Conservation (phyloP, 1,140 invertebrate genomes). For the Vanessa tameamea region DNA sequence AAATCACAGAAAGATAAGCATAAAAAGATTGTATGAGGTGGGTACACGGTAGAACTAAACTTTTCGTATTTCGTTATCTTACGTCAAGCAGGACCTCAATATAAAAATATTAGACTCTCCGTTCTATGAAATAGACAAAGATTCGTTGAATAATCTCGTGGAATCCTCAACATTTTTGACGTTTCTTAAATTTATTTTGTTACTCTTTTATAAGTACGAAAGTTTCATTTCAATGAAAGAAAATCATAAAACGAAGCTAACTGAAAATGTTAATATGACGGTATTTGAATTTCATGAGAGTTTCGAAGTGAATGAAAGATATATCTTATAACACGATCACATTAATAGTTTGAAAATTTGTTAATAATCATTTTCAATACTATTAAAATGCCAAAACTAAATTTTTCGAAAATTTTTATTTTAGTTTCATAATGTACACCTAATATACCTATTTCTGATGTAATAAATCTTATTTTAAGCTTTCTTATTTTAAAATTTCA, state of each 20-base stretch:
- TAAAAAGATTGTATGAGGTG: constrained; percentile 80
- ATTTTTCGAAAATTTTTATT: too few relatives aligned
- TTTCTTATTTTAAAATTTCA: too few relatives aligned
- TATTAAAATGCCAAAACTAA: too few relatives aligned
- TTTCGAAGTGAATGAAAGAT: constrained; percentile 6
- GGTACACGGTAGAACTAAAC: constrained; percentile 78
- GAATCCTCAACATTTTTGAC: background rate
- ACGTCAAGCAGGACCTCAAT: constrained; percentile 60
- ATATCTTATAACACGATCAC: background rate
- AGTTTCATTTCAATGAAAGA: constrained; percentile 11
- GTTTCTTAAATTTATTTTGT: background rate
- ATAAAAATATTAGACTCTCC: constrained; percentile 52
- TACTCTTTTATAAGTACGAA: constrained; percentile 1
- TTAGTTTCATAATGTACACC: too few relatives aligned
- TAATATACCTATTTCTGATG: too few relatives aligned
- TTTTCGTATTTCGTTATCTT: constrained; percentile 79
- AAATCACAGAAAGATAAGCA: constrained; percentile 81
- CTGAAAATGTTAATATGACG: constrained; percentile 16
- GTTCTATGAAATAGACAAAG: constrained; percentile 55
- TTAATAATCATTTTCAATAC: too few relatives aligned
- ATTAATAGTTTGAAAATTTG: background rate
- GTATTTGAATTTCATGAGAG: constrained; percentile 19
- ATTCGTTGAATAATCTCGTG: constrained; percentile 4
- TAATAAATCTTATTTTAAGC: too few relatives aligned
- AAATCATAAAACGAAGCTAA: constrained; percentile 10